Percentiles rank a stretch among this genome's conserved stretches.
Conservation (phyloP, 2,888 invertebrate species). For the Catocala nupta region DNA sequence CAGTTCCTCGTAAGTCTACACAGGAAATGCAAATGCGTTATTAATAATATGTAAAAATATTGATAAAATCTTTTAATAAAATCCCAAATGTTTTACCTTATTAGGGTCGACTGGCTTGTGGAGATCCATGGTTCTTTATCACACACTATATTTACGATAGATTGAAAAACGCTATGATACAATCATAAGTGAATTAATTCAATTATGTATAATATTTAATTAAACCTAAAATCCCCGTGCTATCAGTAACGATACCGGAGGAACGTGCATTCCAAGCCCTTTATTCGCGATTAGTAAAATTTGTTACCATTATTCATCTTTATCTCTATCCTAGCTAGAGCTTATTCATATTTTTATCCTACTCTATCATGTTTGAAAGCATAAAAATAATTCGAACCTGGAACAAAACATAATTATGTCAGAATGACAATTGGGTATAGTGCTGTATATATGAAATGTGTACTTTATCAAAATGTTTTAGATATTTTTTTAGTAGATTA, state of each 20-base stretch:
- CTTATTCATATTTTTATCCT: neutral
- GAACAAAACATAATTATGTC: neutral
- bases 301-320: neutral
- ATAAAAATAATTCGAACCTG: neutral
- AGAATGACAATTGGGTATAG: neutral
- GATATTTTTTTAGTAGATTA: no score
- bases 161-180: slow-evolving; percentile 18
- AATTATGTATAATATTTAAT: slow-evolving; percentile 37
- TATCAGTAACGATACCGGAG: slow-evolving; percentile 30
- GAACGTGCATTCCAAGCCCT: slow-evolving; percentile 19
- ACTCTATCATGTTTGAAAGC: neutral
- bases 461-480: no score
- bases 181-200: slow-evolving; percentile 40
- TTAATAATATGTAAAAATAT: slow-evolving; percentile 31
- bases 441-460: no score
- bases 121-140: slow-evolving; percentile 73
- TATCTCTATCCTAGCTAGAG: slow-evolving; percentile 13
- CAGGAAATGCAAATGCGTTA: slow-evolving; percentile 54
- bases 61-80: slow-evolving; percentile 23
- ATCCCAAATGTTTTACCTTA: slow-evolving; percentile 68
- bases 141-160: slow-evolving; percentile 27
- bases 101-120: slow-evolving; percentile 82
- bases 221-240: slow-evolving; percentile 30
- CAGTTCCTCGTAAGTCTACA: slow-evolving; percentile 91
- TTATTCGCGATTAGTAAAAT: neutral